Evolutionary conservation across 2,888 invertebrate species (phyloP).

Genomic region (Temnothorax unifasciatus): DNA sequence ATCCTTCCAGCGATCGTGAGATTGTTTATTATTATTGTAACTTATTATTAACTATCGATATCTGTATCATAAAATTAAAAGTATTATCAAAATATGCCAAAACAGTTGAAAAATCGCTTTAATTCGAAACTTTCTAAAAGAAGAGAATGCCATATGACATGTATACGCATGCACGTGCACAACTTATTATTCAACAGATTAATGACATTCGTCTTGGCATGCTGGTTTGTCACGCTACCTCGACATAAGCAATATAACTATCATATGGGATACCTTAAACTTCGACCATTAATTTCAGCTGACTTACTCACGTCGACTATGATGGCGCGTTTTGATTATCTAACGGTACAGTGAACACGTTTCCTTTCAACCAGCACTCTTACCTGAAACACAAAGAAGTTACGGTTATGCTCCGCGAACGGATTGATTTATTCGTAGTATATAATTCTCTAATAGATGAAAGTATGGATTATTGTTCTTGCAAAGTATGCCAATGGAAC

Average conservation of each 20-base stretch:
- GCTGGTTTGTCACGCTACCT: slow-evolving; percentile 60
- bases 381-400: slow-evolving; percentile 66
- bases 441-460: slow-evolving; percentile 7
- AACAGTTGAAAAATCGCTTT: neutral
- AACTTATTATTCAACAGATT: slow-evolving; percentile 68
- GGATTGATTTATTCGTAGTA: slow-evolving; percentile 18
- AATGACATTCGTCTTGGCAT: slow-evolving; percentile 68
- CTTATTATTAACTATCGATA: neutral
- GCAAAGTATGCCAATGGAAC: slow-evolving; percentile 13
- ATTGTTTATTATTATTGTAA: neutral
- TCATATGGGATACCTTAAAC: slow-evolving; percentile 56
- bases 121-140: neutral
- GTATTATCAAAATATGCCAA: neutral
- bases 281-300: slow-evolving; percentile 58
- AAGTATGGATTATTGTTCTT: slow-evolving; percentile 3
- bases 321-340: slow-evolving; percentile 13
- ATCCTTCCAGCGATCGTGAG: neutral
- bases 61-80: neutral
- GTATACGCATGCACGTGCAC: neutral
- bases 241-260: slow-evolving; percentile 57
- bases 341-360: slow-evolving; percentile 23
- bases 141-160: neutral
- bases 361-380: slow-evolving; percentile 27
- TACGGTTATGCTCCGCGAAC: slow-evolving; percentile 12
- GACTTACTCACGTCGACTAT: slow-evolving; percentile 31